phyloP scores from a whole-genome alignment of 2,113 vertebrate genomes.

The Elachura formosa region DNA sequence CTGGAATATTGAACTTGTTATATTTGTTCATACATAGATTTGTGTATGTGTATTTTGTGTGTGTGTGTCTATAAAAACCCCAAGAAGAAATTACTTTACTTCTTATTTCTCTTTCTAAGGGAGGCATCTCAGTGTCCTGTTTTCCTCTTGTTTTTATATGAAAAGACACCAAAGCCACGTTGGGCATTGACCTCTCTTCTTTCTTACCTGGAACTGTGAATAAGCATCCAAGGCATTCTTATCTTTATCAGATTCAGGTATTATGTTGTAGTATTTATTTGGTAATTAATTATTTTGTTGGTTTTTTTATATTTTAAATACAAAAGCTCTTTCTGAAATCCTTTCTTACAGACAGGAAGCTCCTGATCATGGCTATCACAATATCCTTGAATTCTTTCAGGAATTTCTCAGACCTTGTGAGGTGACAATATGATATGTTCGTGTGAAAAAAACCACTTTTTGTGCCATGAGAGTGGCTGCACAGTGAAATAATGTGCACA shows the following conservation, averaged over 20 bases:
- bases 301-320: background rate
- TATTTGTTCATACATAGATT: background rate
- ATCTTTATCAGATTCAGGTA: background rate
- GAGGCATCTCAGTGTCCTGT: background rate
- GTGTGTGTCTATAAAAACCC: background rate
- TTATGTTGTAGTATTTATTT: background rate
- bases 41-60: background rate
- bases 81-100: background rate
- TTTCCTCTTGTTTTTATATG: background rate
- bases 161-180: background rate
- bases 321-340: background rate
- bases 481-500: background rate
- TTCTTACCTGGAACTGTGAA: background rate
- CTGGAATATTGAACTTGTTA: background rate
- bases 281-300: no score
- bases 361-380: background rate
- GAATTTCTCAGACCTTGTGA: background rate
- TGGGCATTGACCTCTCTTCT: background rate
- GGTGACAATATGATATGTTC: background rate
- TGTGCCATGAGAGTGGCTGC: background rate
- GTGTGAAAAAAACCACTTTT: fast-evolving
- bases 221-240: background rate
- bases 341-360: background rate
- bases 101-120: background rate
- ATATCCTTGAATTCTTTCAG: background rate